Base-by-base conservation (phyloP, 2,797 vertebrate species). In the Xiphorhynchus erythropygius region DNA sequence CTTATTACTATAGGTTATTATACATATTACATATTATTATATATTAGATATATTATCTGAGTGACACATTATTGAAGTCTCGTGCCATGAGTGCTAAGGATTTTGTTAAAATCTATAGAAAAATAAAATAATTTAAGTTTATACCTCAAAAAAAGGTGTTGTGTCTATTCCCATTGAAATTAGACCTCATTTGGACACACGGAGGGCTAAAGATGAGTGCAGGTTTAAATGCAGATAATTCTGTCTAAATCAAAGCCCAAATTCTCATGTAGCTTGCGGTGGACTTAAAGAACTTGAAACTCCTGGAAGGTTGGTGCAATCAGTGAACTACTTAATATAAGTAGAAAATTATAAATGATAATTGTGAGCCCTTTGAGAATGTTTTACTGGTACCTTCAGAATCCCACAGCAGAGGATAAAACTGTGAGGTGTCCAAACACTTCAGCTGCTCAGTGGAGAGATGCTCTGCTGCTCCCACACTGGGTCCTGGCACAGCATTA, bases 351-450 rank as follows among this genome's bases (percentile, higher is more conserved):
- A 7, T 35, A 65, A 32, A 32, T 44, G 3, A 27, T 5, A 25
- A 49, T 9, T 35, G 10, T 24, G 49, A 85, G 24, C 7, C 7
- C 22, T 56, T 42, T 11, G 64, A 32, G 18, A 57, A 7, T 32
- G 49, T 80, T 70, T 92, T 64, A 23, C 53, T 33, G 32, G 5
- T 49, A 32, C 3, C 10, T 32, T 63, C 42, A 47, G 35, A 86
- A 46, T 46, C 11, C 25, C 30, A 11, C 8, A 35, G 16, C 9
- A 35, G 41, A 47, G 6, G 4, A 68, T 18, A 70, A 89, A 80
- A 23, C 37, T 30, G 8, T 7, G 6, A 0, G 14, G 8, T 21
- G 25, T 39, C 57, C 0, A 2, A 30, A 44, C 18, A 8, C 17
- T 19, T 7, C 42, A 42, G 21, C 35, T 32, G 9, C 9, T 49